These are phyloP conservation scores for Scomber japonicus DNA, from an alignment of 2,113 vertebrate genomes.

Conservation along the genomic window DNA sequence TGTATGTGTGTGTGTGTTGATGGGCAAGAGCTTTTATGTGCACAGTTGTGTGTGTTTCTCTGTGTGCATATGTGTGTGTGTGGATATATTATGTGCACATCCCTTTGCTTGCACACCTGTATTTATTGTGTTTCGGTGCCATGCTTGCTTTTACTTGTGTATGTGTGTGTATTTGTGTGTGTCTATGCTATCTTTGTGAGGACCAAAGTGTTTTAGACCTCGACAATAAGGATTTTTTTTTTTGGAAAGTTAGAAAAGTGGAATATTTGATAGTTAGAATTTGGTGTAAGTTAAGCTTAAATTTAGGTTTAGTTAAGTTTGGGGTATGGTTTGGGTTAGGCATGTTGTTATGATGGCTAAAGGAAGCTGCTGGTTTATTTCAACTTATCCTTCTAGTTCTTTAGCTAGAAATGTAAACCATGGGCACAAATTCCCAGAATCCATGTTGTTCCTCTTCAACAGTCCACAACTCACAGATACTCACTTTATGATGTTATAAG, in stretches of 20 bases:
- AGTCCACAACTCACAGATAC: too few relatives aligned
- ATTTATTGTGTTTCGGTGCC: constrained; percentile 18
- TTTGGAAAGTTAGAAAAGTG: background rate
- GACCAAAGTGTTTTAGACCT: background rate
- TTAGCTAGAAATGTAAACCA: too few relatives aligned
- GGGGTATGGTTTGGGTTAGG: too few relatives aligned
- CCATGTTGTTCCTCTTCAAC: too few relatives aligned
- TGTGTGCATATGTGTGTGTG: background rate
- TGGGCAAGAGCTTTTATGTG: background rate
- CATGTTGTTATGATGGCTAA: too few relatives aligned
- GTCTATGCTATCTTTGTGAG: constrained; percentile 1
- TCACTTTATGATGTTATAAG: too few relatives aligned
- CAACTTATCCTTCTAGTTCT: too few relatives aligned
- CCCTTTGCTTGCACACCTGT: constrained; percentile 19
- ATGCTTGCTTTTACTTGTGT: background rate
- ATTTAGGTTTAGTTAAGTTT: background rate
- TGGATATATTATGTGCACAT: background rate
- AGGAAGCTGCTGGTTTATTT: too few relatives aligned
- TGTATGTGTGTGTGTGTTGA: constrained; percentile 2
- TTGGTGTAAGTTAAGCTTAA: background rate
- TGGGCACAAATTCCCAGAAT: too few relatives aligned
- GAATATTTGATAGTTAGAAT: background rate
- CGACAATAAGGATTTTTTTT: too few relatives aligned
- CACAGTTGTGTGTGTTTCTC: constrained; percentile 5
- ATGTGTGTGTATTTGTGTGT: background rate